Evolutionary conservation across 92 coral and sea anemone species (phyloP).

Genomic region (Porites lobata): DNA sequence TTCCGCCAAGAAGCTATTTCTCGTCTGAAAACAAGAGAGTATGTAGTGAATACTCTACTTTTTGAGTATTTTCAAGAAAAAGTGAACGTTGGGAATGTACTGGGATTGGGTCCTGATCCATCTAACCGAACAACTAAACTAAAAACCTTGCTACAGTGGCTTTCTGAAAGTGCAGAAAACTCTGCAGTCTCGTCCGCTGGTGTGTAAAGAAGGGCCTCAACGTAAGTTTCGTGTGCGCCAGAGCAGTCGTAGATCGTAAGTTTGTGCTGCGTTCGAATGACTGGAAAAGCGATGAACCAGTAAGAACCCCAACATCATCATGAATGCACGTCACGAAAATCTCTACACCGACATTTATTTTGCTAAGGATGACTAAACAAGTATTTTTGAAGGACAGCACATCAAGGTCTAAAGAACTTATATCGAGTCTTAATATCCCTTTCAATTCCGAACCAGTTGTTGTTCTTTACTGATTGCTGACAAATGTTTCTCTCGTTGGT

Average conservation of each 20-base stretch:
- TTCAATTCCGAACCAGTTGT: too few species aligned
- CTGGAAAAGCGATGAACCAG: neutral
- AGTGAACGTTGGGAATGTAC: slow-evolving; percentile 71
- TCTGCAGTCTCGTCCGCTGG: slow-evolving; percentile 23
- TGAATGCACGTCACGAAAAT: neutral
- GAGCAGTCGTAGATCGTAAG: neutral
- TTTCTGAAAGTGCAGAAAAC: slow-evolving; percentile 92
- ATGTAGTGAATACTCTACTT: slow-evolving; percentile 47
- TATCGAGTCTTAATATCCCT: too few species aligned
- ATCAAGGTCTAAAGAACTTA: too few species aligned
- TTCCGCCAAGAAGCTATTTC: slow-evolving; percentile 67
- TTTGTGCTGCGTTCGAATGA: neutral
- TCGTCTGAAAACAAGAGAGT: slow-evolving; percentile 24
- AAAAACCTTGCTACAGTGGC: slow-evolving; percentile 80
- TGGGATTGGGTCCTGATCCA: slow-evolving; percentile 86
- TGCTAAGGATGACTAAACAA: neutral
- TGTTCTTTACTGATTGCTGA: too few species aligned
- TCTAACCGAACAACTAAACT: slow-evolving; percentile 72
- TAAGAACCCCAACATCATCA: neutral
- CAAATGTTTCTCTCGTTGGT: too few species aligned
- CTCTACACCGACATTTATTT: neutral
- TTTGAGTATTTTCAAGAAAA: slow-evolving; percentile 73
- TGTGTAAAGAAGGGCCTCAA: neutral
- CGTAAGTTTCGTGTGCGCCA: neutral
- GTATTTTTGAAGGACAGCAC: too few species aligned